phyloP scores from a whole-genome alignment of 1,140 invertebrate species.

The Hetaerina americana region DNA sequence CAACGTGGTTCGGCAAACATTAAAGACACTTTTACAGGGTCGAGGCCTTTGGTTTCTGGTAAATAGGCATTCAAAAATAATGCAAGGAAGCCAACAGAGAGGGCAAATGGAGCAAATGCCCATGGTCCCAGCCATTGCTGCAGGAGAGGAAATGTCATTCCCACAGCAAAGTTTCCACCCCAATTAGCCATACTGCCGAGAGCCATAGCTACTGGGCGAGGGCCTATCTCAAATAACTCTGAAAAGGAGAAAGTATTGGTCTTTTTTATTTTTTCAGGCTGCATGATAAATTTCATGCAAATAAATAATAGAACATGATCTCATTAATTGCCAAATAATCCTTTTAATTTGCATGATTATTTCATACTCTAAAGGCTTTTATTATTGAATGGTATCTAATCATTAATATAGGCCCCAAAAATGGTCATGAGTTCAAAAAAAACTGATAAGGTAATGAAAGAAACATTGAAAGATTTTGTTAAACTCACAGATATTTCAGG shows the following conservation, averaged over 20 bases:
- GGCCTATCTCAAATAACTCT: slow-evolving; percentile 78
- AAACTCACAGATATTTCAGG: too few species aligned
- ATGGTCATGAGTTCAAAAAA: too few species aligned
- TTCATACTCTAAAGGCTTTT: too few species aligned
- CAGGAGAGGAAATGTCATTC: slow-evolving; percentile 60
- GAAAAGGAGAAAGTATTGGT: slow-evolving; percentile 19
- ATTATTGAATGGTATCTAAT: too few species aligned
- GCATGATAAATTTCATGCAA: too few species aligned
- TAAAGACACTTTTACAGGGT: slow-evolving; percentile 27
- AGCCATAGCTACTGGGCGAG: slow-evolving; percentile 71
- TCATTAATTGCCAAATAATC: too few species aligned
- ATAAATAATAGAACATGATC: too few species aligned
- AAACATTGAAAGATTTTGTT: too few species aligned
- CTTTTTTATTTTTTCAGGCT: slow-evolving; percentile 4
- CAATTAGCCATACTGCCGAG: slow-evolving; percentile 80
- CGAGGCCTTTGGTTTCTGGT: slow-evolving; percentile 53
- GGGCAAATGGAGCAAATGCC: slow-evolving; percentile 56
- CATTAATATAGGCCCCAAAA: too few species aligned
- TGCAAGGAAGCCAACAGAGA: slow-evolving; percentile 40
- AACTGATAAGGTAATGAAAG: too few species aligned
- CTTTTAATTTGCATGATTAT: too few species aligned
- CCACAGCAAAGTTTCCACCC: slow-evolving; percentile 80
- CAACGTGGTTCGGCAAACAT: too few species aligned
- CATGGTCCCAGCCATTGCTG: slow-evolving; percentile 46
- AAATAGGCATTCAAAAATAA: slow-evolving; percentile 42